Base-by-base conservation (phyloP, 2,888 invertebrate species). In the Falcaria lacertinaria region DNA sequence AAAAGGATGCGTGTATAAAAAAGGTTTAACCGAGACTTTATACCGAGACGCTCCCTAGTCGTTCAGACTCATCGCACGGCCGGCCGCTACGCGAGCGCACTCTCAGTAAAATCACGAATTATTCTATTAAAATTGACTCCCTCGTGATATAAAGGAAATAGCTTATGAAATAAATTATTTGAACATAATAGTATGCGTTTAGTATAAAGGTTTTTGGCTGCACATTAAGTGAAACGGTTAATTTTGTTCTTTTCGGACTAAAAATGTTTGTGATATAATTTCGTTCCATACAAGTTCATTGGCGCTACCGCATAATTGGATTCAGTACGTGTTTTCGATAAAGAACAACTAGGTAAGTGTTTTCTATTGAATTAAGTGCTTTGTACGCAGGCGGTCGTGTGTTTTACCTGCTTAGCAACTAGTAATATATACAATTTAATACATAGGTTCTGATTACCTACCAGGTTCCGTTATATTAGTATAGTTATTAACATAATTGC, bases 1-100 rank as follows among this genome's bases (percentile, higher is more conserved):
- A 71, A 69, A 74, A 77, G 74, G 80, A 79, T 69, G 71, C 60
- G 61, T 57, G 54, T 54, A 62, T 59, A 68, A 64, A 71, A 77
- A 64, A 58, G 59, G 57, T 56, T 61, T 63, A 57, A 55, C 60
- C 51, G 60, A 46, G 46, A 48, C 52, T 52, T 48, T 52, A 50
- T 48, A 44, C 42, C 43, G 56, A 59, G 57, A 59, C 51, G 56
- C 43, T 55, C 57, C 61, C 58, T 54, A 52, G 61, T 50, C 15
- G 74, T 71, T 69, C 59, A 69, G 69, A 65, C 47, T 63, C 69
- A 77, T 74, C 70, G 73, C 64, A 56, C 60, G 62, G 64, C 47
- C 46, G 54, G 44, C 56, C 45, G 44, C 45, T 44, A 57, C 48
- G 57, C 58, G 62, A 60, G 52, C 57, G 55, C 49, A 52, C 32